Percentiles rank a stretch among this genome's conserved stretches.
These are phyloP conservation scores for Sebastes wilsoni DNA, from an alignment of 2,797 vertebrate genomes.

Conservation along the genomic window DNA sequence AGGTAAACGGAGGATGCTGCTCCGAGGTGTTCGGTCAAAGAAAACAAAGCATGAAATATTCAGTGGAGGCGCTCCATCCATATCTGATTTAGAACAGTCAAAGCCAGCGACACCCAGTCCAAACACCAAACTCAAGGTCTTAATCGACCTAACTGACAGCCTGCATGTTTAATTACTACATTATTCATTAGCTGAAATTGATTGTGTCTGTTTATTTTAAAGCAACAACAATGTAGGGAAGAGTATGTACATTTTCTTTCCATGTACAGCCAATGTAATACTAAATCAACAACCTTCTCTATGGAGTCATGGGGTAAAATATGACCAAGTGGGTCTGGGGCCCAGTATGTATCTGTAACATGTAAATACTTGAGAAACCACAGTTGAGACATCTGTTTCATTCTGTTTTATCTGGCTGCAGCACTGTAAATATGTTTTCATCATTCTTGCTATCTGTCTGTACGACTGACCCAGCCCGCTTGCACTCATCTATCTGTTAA, in stretches of 20 bases:
- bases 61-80: slow-evolving; percentile 48
- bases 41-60: slow-evolving; percentile 72
- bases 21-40: slow-evolving; percentile 31
- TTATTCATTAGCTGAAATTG: neutral
- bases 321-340: neutral
- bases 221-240: neutral
- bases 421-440: slow-evolving; percentile 60
- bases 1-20: slow-evolving; percentile 27
- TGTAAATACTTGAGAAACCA: slow-evolving; percentile 18
- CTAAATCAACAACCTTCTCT: neutral
- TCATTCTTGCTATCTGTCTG: slow-evolving; percentile 31
- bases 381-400: slow-evolving; percentile 29
- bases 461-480: slow-evolving; percentile 51
- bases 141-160: neutral
- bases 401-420: slow-evolving; percentile 35
- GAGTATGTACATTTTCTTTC: neutral
- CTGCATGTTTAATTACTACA: neutral
- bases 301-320: neutral
- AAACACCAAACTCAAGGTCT: neutral
- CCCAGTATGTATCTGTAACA: neutral
- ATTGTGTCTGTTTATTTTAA: neutral
- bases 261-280: neutral
- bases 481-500: slow-evolving; percentile 84
- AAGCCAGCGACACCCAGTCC: slow-evolving; percentile 11
- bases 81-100: slow-evolving; percentile 45